These are phyloP conservation scores for Onychostoma macrolepis DNA, from an alignment of 2,113 vertebrate genomes.

Conservation along the genomic window DNA sequence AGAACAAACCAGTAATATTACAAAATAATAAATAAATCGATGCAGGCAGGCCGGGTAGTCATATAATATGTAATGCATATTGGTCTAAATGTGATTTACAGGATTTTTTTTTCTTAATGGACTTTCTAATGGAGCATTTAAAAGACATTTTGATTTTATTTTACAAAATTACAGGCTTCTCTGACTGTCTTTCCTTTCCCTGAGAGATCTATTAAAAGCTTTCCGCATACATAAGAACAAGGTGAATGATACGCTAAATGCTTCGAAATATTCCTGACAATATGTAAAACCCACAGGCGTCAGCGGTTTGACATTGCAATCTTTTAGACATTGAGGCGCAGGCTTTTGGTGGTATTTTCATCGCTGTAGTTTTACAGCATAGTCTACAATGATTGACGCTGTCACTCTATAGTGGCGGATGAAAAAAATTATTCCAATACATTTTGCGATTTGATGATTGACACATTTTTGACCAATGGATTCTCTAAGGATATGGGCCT, in stretches of 20 bases:
- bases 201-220: slow-evolving; percentile 39
- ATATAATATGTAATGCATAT: slow-evolving; percentile 26
- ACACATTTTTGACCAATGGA: slow-evolving; percentile 37
- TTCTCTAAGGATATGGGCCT: slow-evolving; percentile 34
- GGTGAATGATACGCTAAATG: slow-evolving; percentile 17
- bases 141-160: slow-evolving; percentile 2
- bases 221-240: slow-evolving; percentile 13
- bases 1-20: slow-evolving; percentile 57
- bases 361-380: slow-evolving; percentile 24
- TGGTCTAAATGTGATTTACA: slow-evolving; percentile 43
- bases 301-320: slow-evolving; percentile 25
- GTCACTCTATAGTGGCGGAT: slow-evolving; percentile 36
- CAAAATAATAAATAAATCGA: slow-evolving; percentile 47
- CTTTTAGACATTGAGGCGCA: slow-evolving; percentile 22
- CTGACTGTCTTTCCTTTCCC: slow-evolving; percentile 26
- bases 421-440: slow-evolving; percentile 33
- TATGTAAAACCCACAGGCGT: slow-evolving; percentile 12
- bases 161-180: slow-evolving; percentile 33
- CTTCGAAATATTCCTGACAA: slow-evolving; percentile 25
- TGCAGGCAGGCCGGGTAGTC: slow-evolving; percentile 35
- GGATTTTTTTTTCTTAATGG: slow-evolving; percentile 4
- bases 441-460: slow-evolving; percentile 49
- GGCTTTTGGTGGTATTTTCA: slow-evolving; percentile 22
- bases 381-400: slow-evolving; percentile 40
- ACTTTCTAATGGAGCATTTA: slow-evolving; percentile 21